Evolutionary conservation across 2,888 invertebrate genomes (phyloP), one percentile per base, ranked within the genome.

Genomic region (Thysanoteuthis rhombus): DNA sequence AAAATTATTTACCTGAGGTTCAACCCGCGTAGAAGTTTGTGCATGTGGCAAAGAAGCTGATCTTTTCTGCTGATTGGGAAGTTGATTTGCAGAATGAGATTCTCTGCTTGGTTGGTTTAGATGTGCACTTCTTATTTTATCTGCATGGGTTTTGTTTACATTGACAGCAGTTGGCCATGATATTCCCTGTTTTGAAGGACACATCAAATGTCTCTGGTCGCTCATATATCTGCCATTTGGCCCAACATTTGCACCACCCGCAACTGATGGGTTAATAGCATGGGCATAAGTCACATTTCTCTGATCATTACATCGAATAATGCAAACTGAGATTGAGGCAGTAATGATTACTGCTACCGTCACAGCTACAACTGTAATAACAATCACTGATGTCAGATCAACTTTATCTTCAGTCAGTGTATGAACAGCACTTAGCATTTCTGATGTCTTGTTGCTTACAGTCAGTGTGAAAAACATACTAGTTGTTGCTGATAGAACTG

Each of bases 401-500:
- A 75, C 75, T 75, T 75, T 75, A 75, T 75, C 75, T 75, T 75
- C 75, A 36, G 75, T 75, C 12, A 75, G 10, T 12, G 75, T 75
- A 75, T 75, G 75, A 75, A 75, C 36, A 19, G 75, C 75, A 75
- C 75, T 75, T 75, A 75, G 75, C 36, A 75, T 75, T 75, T 75
- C 75, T 75, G n/a, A n/a, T n/a, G 75, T 75, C 36, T 75, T 75
- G n/a, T 75, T 75, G 75, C 75, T 75, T 75, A 75, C 75, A 75
- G 75, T 75, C 1, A 75, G n/a, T n/a, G 75, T 75, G 12, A 75
- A 75, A 75, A 75, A 75, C 36, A 75, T 75, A 75, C 75, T 75
- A 75, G 75, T 75, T 75, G 75, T 75, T 75, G 75, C 75, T 75
- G 75, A 75, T 75, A 75, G 75, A 75, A 75, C 75, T 75, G 75